Evolutionary conservation across 2,888 invertebrate species (phyloP).

Genomic region (Coleophora flavipennella): DNA sequence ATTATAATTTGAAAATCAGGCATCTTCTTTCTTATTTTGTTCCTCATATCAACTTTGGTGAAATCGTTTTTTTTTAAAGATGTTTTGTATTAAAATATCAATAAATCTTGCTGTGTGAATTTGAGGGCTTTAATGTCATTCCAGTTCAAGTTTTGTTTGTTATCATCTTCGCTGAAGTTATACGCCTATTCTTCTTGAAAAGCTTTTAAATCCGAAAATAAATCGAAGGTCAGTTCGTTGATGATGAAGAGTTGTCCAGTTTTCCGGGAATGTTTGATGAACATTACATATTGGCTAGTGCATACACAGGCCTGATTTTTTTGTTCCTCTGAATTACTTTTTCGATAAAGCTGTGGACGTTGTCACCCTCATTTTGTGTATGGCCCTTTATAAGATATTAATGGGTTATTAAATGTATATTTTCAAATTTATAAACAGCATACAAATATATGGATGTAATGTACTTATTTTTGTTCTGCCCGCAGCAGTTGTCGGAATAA

Average conservation of each 20-base stretch:
- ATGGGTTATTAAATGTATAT: conserved; percentile 11
- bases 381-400: conserved; percentile 13
- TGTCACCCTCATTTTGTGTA: conserved; percentile 14
- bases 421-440: conserved; percentile 6
- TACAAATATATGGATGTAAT: conserved; percentile 5
- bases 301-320: conserved; percentile 12
- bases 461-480: conserved; percentile 19
- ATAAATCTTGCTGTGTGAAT: conserved; percentile 5
- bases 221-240: conserved; percentile 3
- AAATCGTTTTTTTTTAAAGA: conserved; percentile 7
- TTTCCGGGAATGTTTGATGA: conserved; percentile 11
- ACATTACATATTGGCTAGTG: conserved; percentile 6
- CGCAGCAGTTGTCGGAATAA: conserved; percentile 23
- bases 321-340: conserved; percentile 7
- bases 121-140: conserved; percentile 7
- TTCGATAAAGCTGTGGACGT: conserved; percentile 11
- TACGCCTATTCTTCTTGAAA: conserved; percentile 10
- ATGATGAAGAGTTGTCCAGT: conserved; percentile 8
- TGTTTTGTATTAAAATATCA: conserved; percentile 9
- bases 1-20: conserved; percentile 4
- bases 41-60: conserved; percentile 3
- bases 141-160: conserved; percentile 5
- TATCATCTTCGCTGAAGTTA: conserved; percentile 7
- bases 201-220: conserved; percentile 5
- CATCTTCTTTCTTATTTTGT: conserved; percentile 5